phyloP scores from a whole-genome alignment of 2,797 vertebrate species.

The Chrysocyon brachyurus region DNA sequence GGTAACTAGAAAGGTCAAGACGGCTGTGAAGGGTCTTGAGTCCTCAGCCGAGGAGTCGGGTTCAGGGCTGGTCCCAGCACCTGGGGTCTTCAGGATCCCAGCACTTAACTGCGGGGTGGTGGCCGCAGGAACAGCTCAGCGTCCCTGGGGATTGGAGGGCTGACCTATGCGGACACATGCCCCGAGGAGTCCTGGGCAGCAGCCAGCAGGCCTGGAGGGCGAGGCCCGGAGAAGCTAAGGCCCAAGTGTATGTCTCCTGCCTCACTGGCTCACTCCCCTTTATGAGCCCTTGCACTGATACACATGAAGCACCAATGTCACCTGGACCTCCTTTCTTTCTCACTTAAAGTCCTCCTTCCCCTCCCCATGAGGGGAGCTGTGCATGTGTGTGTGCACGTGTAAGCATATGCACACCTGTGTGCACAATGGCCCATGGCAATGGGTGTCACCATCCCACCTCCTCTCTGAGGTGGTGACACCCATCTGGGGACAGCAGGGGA shows the following conservation, averaged over 20 bases:
- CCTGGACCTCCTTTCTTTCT: constrained; percentile 66
- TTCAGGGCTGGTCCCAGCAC: not conserved
- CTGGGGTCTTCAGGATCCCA: not conserved
- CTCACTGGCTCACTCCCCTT: not conserved
- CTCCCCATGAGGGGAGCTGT: not conserved
- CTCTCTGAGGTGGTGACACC: not conserved
- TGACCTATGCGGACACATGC: accelerated
- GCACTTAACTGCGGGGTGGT: not conserved
- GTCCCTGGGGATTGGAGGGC: not conserved
- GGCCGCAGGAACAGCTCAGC: not conserved
- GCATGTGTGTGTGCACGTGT: accelerated
- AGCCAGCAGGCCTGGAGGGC: not conserved
- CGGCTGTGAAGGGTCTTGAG: not conserved
- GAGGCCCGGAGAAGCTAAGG: not conserved
- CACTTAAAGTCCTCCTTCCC: not conserved
- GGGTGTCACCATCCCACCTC: not conserved
- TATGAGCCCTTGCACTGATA: not conserved
- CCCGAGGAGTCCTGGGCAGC: not conserved
- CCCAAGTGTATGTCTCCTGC: accelerated
- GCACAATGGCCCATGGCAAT: not conserved
- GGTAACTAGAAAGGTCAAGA: not conserved
- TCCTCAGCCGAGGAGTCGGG: not conserved
- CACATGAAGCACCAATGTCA: not conserved
- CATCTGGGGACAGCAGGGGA: not conserved
- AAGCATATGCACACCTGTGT: not conserved